phyloP scores from a whole-genome alignment of 2,888 invertebrate genomes.

The Drosophila kokeensis region DNA sequence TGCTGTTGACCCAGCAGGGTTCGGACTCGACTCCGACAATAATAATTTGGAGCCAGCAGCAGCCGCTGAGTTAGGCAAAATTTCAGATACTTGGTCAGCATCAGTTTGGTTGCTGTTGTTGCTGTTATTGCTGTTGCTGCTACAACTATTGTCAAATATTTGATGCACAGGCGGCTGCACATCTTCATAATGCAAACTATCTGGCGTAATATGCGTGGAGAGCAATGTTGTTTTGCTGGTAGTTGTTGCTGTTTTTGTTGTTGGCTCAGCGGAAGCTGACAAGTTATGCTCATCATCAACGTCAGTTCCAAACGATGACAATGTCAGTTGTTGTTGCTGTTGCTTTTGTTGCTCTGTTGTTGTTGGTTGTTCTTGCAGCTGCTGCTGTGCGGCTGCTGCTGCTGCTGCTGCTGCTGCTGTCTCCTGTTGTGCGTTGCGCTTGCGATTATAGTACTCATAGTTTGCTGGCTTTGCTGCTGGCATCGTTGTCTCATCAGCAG shows the following conservation, averaged over 20 bases:
- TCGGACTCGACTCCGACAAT: slow-evolving; percentile 57
- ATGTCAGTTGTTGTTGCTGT: slow-evolving; percentile 60
- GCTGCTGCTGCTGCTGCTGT: slow-evolving; percentile 27
- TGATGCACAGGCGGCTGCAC: slow-evolving; percentile 66
- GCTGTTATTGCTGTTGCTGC: slow-evolving; percentile 32
- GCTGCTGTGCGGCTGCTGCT: slow-evolving; percentile 25
- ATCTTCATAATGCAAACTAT: slow-evolving; percentile 81
- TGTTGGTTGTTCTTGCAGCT: slow-evolving; percentile 24
- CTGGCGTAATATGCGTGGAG: slow-evolving; percentile 57
- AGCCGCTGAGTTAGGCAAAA: slow-evolving; percentile 52
- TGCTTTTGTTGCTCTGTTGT: slow-evolving; percentile 24
- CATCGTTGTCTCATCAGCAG: slow-evolving; percentile 49
- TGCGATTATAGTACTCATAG: slow-evolving; percentile 82
- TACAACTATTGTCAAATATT: slow-evolving; percentile 70
- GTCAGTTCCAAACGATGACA: slow-evolving; percentile 63
- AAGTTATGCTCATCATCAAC: slow-evolving; percentile 78
- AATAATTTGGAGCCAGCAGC: slow-evolving; percentile 67
- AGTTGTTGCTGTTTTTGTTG: slow-evolving; percentile 18
- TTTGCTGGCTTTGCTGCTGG: slow-evolving; percentile 52
- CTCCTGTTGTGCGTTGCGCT: slow-evolving; percentile 69
- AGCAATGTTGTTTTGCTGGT: slow-evolving; percentile 8
- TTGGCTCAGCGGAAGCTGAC: slow-evolving; percentile 70
- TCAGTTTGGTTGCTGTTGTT: slow-evolving; percentile 22
- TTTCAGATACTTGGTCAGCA: slow-evolving; percentile 52
- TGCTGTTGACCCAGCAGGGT: slow-evolving; percentile 59